These are phyloP conservation scores for Eudyptes chrysolophus DNA, from an alignment of 2,113 vertebrate species.

Conservation along the genomic window DNA sequence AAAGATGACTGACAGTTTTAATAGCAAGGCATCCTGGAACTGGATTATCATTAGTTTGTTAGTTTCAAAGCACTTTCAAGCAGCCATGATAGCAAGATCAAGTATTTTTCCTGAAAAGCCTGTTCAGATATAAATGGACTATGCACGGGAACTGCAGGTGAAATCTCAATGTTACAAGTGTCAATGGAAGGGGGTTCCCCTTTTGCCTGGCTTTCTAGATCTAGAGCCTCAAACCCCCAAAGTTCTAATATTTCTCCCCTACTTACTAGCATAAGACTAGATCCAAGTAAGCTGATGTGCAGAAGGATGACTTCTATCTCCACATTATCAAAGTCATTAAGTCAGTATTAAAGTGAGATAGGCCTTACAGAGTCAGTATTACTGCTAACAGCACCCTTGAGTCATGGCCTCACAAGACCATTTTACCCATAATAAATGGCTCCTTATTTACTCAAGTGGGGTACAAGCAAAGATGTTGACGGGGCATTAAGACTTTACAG, in stretches of 20 bases:
- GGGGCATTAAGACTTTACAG: background rate
- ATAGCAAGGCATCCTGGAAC: background rate
- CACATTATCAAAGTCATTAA: background rate
- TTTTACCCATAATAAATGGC: background rate
- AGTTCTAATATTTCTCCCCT: background rate
- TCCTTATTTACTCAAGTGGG: background rate
- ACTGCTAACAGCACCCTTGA: background rate
- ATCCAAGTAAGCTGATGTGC: background rate
- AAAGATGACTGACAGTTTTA: background rate
- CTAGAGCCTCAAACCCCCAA: background rate
- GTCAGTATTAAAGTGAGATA: background rate
- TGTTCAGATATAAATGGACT: background rate
- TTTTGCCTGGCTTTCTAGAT: background rate
- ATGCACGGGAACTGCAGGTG: accelerated
- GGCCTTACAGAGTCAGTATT: background rate
- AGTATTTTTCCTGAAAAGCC: background rate
- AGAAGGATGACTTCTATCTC: background rate
- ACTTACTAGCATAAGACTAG: background rate
- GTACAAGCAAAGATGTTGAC: background rate
- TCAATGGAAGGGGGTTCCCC: background rate
- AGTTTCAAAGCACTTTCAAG: background rate
- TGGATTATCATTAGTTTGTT: background rate
- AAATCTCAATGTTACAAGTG: background rate
- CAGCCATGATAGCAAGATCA: background rate
- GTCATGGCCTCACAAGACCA: background rate